Conservation (phyloP, 2,797 vertebrate genomes). For the Peromyscus nudipes region DNA sequence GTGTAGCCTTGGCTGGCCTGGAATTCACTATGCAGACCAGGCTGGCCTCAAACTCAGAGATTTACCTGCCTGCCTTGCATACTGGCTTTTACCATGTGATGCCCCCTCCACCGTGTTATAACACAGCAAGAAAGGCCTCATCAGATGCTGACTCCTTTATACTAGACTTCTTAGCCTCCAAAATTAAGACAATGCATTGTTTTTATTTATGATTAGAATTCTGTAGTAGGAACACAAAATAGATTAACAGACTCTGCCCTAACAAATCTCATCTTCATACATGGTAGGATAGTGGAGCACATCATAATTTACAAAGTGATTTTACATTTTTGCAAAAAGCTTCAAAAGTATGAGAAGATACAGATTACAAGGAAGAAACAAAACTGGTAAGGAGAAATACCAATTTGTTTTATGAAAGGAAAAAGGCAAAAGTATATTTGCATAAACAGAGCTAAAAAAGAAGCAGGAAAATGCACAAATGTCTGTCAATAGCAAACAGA, state of each 20-base stretch:
- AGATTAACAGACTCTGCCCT: not conserved
- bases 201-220: not conserved
- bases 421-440: conserved; percentile 32
- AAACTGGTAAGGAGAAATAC: not conserved
- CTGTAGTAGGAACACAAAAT: not conserved
- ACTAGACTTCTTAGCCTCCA: not conserved
- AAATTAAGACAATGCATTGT: not conserved
- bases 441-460: conserved; percentile 9
- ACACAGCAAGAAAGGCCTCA: not conserved
- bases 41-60: not conserved
- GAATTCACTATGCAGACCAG: not conserved
- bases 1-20: not conserved
- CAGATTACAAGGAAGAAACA: not conserved
- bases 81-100: not conserved
- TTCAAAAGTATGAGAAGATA: not conserved
- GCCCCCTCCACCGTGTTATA: not conserved
- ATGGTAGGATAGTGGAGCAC: not conserved
- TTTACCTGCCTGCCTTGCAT: no score
- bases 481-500: not conserved
- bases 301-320: not conserved
- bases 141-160: not conserved
- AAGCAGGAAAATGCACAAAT: not conserved
- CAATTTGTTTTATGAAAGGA: not conserved
- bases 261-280: not conserved
- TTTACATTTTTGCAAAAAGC: not conserved